Percentiles rank a stretch among this genome's conserved stretches.
Conservation (phyloP, 2,888 invertebrate genomes). For the Lutraria lutraria region DNA sequence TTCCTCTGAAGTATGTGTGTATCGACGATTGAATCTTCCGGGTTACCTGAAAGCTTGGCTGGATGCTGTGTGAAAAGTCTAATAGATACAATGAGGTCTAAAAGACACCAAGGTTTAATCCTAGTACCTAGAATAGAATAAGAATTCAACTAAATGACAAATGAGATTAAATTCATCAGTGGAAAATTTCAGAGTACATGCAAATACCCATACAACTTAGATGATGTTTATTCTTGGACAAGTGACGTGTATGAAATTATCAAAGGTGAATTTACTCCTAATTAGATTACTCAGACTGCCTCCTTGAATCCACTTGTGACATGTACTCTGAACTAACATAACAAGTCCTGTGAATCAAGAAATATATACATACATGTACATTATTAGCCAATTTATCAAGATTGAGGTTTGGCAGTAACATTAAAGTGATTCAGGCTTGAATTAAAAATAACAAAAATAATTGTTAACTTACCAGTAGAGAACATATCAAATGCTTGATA, state of each 20-base stretch:
- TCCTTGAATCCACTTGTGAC: too few relatives aligned
- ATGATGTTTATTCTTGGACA: neutral
- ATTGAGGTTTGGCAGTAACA: neutral
- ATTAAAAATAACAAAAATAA: too few relatives aligned
- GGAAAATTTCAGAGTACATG: neutral
- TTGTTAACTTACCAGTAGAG: constrained; percentile 51
- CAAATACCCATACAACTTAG: neutral
- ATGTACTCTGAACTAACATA: neutral
- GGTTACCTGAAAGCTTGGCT: constrained; percentile 29
- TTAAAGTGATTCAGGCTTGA: neutral
- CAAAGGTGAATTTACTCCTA: too few relatives aligned
- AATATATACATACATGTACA: neutral
- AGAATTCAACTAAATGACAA: too few relatives aligned
- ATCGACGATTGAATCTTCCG: constrained; percentile 46
- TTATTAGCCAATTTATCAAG: neutral
- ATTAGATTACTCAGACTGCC: too few relatives aligned
- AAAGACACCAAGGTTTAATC: constrained; percentile 49
- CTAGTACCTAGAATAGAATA: constrained; percentile 43
- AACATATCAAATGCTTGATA: constrained; percentile 47
- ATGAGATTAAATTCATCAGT: neutral
- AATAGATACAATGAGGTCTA: constrained; percentile 48
- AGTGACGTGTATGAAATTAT: too few relatives aligned
- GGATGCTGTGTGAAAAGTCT: constrained; percentile 53
- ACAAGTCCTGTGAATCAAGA: neutral
- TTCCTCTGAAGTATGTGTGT: constrained; percentile 37